Evolutionary conservation across 2,797 vertebrate genomes (phyloP).

Genomic region (Alcedo atthis): DNA sequence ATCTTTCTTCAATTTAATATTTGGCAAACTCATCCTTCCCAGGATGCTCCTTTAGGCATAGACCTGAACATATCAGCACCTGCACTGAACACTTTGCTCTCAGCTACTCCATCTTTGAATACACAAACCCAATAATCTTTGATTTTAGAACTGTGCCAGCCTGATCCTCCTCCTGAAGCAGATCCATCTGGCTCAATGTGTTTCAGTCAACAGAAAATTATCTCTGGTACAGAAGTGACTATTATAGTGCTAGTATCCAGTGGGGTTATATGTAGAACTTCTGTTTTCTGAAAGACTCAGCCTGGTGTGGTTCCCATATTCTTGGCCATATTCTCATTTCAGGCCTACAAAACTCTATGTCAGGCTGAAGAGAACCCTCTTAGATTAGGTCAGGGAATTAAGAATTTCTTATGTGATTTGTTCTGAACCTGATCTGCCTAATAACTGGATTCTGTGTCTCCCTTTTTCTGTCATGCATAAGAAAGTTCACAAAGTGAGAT

Average conservation of each 20-base stretch:
- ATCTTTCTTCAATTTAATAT: background rate
- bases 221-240: background rate
- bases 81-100: background rate
- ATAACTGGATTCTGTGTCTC: conserved; percentile 14
- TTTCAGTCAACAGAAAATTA: conserved; percentile 23
- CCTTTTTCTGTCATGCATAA: background rate
- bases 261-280: background rate
- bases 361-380: background rate
- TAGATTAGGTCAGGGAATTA: background rate
- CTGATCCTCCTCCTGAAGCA: conserved; percentile 6
- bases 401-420: background rate
- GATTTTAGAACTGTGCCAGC: conserved; percentile 6
- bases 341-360: background rate
- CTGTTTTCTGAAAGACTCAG: background rate
- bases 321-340: background rate
- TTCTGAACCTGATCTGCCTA: background rate
- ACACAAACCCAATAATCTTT: background rate
- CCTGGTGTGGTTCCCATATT: background rate
- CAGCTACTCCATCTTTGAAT: background rate
- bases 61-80: background rate
- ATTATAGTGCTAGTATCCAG: background rate
- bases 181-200: background rate
- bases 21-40: background rate
- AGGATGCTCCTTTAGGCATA: background rate
- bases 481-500: background rate